phyloP scores from a whole-genome alignment of 2,113 vertebrate genomes.

The Thunnus thynnus region DNA sequence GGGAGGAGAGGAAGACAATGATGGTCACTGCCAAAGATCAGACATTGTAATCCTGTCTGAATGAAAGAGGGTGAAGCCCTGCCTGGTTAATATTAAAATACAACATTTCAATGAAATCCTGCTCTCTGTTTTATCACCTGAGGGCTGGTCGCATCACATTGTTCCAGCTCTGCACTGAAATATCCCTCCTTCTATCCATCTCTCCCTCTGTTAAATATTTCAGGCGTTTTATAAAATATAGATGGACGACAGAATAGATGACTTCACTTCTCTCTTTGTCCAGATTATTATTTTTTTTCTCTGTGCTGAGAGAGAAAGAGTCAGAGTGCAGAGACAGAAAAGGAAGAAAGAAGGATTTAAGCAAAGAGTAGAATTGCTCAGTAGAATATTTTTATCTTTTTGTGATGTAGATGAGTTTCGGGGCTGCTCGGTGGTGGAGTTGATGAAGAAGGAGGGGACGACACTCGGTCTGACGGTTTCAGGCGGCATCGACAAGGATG shows the following conservation, averaged over 20 bases:
- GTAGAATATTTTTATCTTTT: background rate
- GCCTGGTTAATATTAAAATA: conserved; percentile 52
- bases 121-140: conserved; percentile 42
- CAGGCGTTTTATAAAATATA: conserved; percentile 58
- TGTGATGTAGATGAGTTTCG: conserved; percentile 93
- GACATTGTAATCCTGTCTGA: conserved; percentile 10
- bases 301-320: background rate
- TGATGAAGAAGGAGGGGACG: conserved; percentile 99
- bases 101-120: conserved; percentile 29
- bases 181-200: background rate
- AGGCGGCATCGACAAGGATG: conserved; percentile 96
- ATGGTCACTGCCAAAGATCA: conserved; percentile 8
- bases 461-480: conserved; percentile 97
- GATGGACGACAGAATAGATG: conserved; percentile 54
- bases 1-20: background rate
- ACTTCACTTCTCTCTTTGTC: conserved; percentile 40
- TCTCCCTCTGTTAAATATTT: conserved; percentile 65
- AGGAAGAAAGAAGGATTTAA: background rate
- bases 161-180: conserved; percentile 16
- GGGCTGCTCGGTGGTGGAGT: conserved; percentile 94
- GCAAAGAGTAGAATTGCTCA: background rate
- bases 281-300: conserved; percentile 49
- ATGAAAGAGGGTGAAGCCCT: background rate
- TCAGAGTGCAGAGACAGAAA: background rate
- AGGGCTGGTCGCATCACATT: conserved; percentile 12